Base-by-base conservation (phyloP, 2,888 invertebrate genomes). In the Orchesella flavescens region DNA sequence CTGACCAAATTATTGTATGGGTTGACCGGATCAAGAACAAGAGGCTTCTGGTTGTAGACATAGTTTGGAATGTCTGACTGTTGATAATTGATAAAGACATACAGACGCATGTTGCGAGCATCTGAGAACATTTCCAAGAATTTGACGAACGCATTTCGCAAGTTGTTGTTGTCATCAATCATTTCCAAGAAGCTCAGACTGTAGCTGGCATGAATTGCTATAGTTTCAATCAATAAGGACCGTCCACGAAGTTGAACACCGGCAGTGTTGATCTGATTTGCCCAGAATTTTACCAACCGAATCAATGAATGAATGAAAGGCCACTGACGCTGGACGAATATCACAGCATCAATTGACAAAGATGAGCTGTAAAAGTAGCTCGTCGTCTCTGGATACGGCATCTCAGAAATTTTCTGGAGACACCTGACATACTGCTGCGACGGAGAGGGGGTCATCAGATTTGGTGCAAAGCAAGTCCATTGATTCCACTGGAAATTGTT, bases 301-400 rank as follows among this genome's bases (percentile, higher is more conserved):
- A 80, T 66, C 66, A 73, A 57, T 7, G 80, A 73, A 34, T 80
- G 80, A 59, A 80, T 68, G 43, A 80, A 80, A 24, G 73, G 19
- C 19, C 34, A 68, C 49, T 80, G 80, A 19, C 80, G 21, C 19
- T 74, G 80, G 4, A 80, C 80, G 59, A 80, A 80, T 12, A 74
- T 49, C 21, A 80, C 80, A 13, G 80, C 80, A 19, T 80, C 80
- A n/a, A 73, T 74, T 1, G 80, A 73, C n/a, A 80, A 44, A 9
- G 80, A 80, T 7, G 80, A 80, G 34, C 80, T 80, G 72, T 74
- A 80, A n/a, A 80, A 19, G 49, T 80, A 80, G 53, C 80, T 74
- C 17, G 71, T 17, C n/a, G 55, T 55, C 19, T 74, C 68, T 1
- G 80, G 80, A 34, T 80, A 73, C 49, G 73, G 66, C 19, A 80